Conservation (phyloP, 1,140 invertebrate species). For the Papilio polyxenes region DNA sequence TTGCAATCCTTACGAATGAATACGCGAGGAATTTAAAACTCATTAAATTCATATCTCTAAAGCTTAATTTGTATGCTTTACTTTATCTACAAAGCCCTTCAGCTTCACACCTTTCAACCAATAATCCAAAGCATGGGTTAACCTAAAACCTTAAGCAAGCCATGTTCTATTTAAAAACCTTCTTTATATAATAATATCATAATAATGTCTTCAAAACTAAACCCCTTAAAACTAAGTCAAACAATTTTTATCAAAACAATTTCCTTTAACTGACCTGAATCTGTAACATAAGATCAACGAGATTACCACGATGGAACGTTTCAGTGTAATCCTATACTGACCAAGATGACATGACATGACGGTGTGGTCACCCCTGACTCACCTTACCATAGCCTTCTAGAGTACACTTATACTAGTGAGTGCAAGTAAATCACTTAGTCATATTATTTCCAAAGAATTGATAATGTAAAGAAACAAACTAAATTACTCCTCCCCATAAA, state of each 20-base stretch:
- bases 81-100: background rate
- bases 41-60: background rate
- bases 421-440: background rate
- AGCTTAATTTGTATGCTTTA: background rate
- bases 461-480: background rate
- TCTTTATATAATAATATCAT: background rate
- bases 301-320: slow-evolving; percentile 33
- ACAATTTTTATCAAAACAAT: slow-evolving; percentile 32
- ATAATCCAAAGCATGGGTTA: background rate
- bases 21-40: background rate
- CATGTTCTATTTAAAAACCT: background rate
- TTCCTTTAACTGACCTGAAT: slow-evolving; percentile 32
- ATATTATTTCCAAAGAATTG: background rate
- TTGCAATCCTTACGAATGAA: background rate
- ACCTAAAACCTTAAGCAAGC: background rate
- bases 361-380: slow-evolving; percentile 62
- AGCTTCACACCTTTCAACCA: background rate
- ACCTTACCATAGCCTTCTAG: slow-evolving; percentile 51
- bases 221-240: background rate
- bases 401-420: background rate
- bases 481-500: background rate
- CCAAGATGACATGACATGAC: slow-evolving; percentile 49
- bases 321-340: slow-evolving; percentile 62
- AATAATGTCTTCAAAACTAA: slow-evolving; percentile 16
- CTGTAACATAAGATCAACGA: slow-evolving; percentile 28